phyloP scores from a whole-genome alignment of 1,140 invertebrate species.

The Bombyx mandarina region DNA sequence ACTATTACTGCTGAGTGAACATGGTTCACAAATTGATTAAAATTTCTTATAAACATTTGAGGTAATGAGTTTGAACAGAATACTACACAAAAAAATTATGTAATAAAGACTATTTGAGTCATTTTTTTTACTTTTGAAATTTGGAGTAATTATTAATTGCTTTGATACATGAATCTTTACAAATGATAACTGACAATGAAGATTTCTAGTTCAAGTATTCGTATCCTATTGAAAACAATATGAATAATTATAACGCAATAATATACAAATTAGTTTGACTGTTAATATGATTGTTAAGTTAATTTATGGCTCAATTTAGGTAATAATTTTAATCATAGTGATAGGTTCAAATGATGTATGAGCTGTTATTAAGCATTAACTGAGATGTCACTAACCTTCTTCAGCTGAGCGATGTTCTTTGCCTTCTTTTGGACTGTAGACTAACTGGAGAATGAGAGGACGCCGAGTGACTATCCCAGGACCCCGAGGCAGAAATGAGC shows the following conservation, averaged over 20 bases:
- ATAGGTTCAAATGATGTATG: background rate
- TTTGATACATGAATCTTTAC: background rate
- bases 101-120: background rate
- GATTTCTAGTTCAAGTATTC: too few relatives aligned
- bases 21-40: too few relatives aligned
- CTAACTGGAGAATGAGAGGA: slow-evolving; percentile 93
- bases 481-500: slow-evolving; percentile 96
- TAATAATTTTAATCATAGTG: background rate
- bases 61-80: background rate
- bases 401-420: slow-evolving; percentile 86
- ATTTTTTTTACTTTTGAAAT: background rate
- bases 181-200: background rate
- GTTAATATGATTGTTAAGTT: too few relatives aligned
- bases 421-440: slow-evolving; percentile 93
- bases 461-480: slow-evolving; percentile 97
- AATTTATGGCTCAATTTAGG: too few relatives aligned
- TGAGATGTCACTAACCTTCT: slow-evolving; percentile 76
- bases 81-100: background rate
- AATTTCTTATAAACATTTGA: too few relatives aligned
- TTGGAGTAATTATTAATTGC: background rate
- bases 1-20: too few relatives aligned
- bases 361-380: background rate
- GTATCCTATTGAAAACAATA: too few relatives aligned
- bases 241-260: too few relatives aligned
- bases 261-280: too few relatives aligned